A percentile compares a stretch with the other conserved stretches of the same genome.
These are phyloP conservation scores for Vanacampus margaritifer DNA, from an alignment of 2,113 vertebrate genomes.

Conservation along the genomic window DNA sequence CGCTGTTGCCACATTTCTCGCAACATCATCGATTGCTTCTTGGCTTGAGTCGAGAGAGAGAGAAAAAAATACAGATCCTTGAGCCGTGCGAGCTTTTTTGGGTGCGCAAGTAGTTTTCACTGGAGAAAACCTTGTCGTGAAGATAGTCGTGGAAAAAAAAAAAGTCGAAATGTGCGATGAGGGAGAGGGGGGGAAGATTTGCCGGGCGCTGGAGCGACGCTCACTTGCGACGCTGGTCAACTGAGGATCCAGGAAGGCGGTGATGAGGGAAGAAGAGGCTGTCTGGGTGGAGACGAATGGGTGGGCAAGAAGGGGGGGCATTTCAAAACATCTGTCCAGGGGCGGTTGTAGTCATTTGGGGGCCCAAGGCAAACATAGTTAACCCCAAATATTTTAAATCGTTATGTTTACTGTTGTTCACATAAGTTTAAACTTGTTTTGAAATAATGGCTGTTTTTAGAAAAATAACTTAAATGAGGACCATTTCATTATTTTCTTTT, in stretches of 20 bases:
- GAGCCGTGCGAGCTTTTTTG: conserved; percentile 18
- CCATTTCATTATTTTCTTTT: too few relatives aligned
- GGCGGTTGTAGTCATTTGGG: not conserved
- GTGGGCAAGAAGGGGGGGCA: conserved; percentile 8
- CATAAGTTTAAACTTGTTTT: too few relatives aligned
- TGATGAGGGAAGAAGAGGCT: conserved; percentile 32
- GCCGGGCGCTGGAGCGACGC: conserved; percentile 62
- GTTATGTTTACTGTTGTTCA: too few relatives aligned
- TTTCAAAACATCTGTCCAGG: conserved; percentile 5
- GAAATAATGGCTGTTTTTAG: too few relatives aligned
- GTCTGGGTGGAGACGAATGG: conserved; percentile 11
- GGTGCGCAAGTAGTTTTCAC: conserved; percentile 19
- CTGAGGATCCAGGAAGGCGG: conserved; percentile 43
- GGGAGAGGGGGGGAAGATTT: not conserved
- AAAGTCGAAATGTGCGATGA: not conserved
- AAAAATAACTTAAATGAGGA: too few relatives aligned
- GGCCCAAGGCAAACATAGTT: not conserved
- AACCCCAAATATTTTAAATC: too few relatives aligned
- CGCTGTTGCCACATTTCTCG: conserved; percentile 20
- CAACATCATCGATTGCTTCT: conserved; percentile 24
- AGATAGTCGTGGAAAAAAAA: not conserved
- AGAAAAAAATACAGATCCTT: conserved; percentile 22
- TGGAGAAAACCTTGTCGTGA: conserved; percentile 41
- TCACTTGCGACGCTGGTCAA: conserved; percentile 74
- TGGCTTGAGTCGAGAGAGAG: not conserved